Evolutionary conservation across 2,888 invertebrate genomes (phyloP), one percentile per base, ranked within the genome.

Genomic region (Kuschelorhynchus macadamiae): DNA sequence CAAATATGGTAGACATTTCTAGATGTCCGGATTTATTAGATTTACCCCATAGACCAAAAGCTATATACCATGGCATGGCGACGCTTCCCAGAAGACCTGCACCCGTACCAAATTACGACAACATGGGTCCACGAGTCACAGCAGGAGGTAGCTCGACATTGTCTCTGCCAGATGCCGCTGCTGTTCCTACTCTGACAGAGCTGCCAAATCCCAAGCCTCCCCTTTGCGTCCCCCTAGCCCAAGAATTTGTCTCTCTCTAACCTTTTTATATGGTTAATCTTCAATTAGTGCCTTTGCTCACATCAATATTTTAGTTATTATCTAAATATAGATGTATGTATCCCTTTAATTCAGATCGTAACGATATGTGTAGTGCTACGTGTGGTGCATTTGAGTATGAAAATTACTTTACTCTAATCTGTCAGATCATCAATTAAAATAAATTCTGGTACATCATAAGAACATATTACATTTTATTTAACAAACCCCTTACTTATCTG

Each of bases 51-150:
- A 84, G 88, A 56, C 80, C 85, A 71, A 78, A 81, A 75, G 80
- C 80, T 67, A 78, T 81, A 73, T 83, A 83, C 76, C 84, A 81
- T 76, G 84, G 80, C 57, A 83, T 81, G 84, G 85, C 79, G 74
- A 85, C 81, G 77, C 79, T 79, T 79, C 85, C 79, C 67, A 81
- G 79, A 11, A 61, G 81, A 69, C 77, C 81, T 64, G 49, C 69
- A 82, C 81, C 79, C 77, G 77, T 79, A 82, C 82, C 79, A 77
- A 87, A 85, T 79, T 95, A 95, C 82, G 95, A 96, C 85, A 95
- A 95, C 84, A 93, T 95, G 92, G 95, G 95, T 5, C 92, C 94
- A 56, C 88, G 95, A 72, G 93, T 95, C 55, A 95, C 95, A 8
- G 94, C 94, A 32, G 93, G 93, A 71, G 95, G 95, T 49, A 94